A percentile compares a stretch with the other conserved stretches of the same genome.
Conservation (phyloP, 2,888 invertebrate genomes). For the Aspidiotus destructor region DNA sequence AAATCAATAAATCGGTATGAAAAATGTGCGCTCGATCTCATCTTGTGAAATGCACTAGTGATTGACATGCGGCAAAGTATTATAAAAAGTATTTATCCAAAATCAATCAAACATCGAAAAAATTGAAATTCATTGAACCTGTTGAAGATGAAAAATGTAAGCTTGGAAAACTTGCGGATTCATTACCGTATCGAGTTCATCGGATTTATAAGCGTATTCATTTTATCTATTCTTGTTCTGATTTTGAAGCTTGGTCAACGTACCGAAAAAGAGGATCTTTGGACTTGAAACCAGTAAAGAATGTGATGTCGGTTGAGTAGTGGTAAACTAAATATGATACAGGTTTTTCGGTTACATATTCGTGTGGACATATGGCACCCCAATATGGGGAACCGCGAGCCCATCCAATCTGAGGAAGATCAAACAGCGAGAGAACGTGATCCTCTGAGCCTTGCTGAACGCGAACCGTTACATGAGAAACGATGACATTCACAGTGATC, state of each 20-base stretch:
- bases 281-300: neutral
- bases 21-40: neutral
- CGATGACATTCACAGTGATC: no score
- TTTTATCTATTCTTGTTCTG: neutral
- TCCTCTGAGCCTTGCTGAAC: no score
- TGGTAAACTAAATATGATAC: conserved; percentile 4
- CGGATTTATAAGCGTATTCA: no score
- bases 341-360: neutral
- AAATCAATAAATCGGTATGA: neutral
- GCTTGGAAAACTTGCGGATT: no score
- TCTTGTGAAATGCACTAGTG: conserved; percentile 1
- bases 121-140: conserved; percentile 1
- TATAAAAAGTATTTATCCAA: conserved; percentile 1
- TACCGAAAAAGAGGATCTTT: neutral
- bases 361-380: no score
- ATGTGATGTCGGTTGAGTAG: neutral
- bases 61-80: neutral
- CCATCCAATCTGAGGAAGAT: no score
- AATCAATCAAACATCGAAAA: neutral
- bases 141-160: neutral
- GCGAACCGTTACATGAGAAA: no score
- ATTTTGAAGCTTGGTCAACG: neutral
- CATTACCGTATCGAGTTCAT: no score
- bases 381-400: no score
- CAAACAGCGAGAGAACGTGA: no score